phyloP scores from a whole-genome alignment of 2,888 invertebrate genomes.

The Rhimphoctona megacephalus region DNA sequence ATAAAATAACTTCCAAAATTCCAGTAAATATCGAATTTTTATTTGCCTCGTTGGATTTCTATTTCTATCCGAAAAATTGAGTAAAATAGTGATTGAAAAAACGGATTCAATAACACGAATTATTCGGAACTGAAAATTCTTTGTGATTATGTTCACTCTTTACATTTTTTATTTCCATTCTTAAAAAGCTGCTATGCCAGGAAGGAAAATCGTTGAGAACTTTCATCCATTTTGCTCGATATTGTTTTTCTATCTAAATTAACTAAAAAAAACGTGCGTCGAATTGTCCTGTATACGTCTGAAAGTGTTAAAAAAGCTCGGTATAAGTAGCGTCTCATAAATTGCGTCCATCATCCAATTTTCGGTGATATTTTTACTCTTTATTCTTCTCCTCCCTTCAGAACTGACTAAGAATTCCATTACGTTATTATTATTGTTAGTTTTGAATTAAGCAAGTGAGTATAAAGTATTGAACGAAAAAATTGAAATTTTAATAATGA shows the following conservation, averaged over 20 bases:
- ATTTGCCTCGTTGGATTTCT: neutral
- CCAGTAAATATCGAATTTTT: neutral
- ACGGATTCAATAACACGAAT: neutral
- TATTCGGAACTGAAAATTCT: neutral
- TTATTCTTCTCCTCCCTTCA: neutral
- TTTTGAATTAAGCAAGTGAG: neutral
- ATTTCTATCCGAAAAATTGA: neutral
- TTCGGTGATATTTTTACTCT: neutral
- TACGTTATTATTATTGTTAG: neutral
- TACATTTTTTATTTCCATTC: neutral
- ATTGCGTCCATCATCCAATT: neutral
- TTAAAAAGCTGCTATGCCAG: neutral
- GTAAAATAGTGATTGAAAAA: neutral
- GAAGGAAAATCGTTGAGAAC: neutral
- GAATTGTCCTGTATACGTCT: neutral
- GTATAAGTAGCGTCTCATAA: neutral
- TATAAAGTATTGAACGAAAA: neutral
- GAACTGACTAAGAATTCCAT: neutral
- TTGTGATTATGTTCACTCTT: neutral
- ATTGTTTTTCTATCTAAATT: neutral
- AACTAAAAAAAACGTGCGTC: neutral
- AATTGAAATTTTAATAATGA: conserved; percentile 13
- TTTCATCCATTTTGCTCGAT: neutral
- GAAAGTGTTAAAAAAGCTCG: neutral
- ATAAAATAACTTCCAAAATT: neutral